Conservation (phyloP, 2,888 invertebrate species). For the Pseudococcus viburni region DNA sequence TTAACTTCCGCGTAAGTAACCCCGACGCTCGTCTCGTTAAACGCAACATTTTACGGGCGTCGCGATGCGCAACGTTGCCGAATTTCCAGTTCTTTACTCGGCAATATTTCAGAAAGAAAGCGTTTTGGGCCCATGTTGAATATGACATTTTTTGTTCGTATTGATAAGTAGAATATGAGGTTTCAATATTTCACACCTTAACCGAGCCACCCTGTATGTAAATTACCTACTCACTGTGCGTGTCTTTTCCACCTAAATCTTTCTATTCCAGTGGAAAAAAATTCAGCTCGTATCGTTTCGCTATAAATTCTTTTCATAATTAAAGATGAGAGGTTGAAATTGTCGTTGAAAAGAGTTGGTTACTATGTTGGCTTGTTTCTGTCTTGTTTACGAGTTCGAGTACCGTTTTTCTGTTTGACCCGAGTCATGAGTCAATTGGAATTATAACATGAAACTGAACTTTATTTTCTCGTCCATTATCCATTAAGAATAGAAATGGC, state of each 20-base stretch:
- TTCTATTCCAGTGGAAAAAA: neutral
- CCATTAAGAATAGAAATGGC: neutral
- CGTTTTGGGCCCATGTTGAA: too few relatives aligned
- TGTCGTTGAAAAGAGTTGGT: slow-evolving; percentile 8
- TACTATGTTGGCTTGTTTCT: slow-evolving; percentile 4
- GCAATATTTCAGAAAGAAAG: too few relatives aligned
- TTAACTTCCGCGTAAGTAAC: too few relatives aligned
- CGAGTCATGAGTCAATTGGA: slow-evolving; percentile 14
- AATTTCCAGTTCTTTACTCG: too few relatives aligned
- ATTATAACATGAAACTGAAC: neutral
- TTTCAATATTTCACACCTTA: too few relatives aligned
- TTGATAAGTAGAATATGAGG: too few relatives aligned
- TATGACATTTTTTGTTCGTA: too few relatives aligned
- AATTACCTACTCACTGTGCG: neutral
- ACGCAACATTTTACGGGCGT: too few relatives aligned
- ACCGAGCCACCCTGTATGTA: too few relatives aligned
- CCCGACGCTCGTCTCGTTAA: too few relatives aligned
- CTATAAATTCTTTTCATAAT: neutral
- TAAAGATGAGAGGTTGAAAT: slow-evolving; percentile 6
- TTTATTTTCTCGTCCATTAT: neutral
- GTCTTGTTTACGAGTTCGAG: slow-evolving; percentile 21
- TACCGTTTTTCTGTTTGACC: neutral
- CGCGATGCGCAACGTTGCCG: too few relatives aligned
- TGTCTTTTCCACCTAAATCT: slow-evolving; percentile 19
- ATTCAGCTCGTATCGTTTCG: neutral